Evolutionary conservation across 2,888 invertebrate species (phyloP), one percentile per base, ranked within the genome.

Genomic region (Mycalesis mineus): DNA sequence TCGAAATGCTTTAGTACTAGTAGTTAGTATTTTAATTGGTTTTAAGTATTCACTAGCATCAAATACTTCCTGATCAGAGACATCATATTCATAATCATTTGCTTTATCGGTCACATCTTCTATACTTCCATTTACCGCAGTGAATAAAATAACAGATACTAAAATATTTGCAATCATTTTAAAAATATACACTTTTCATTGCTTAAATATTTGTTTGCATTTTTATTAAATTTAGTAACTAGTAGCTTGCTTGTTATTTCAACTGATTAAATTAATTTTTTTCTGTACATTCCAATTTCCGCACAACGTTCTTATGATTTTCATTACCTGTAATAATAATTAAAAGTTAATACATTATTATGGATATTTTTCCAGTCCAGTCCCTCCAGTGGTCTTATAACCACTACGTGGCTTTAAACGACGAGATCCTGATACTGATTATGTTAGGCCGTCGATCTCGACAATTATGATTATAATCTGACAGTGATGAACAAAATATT

Each of bases 301-400:
- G 9, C 40, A 17, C 8, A 37, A 52, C 13, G 11, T 48, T 41
- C 62, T 47, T 14, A 36, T 7, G 1, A 15, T 49, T 58, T 65
- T 61, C 58, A 64, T 61, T 41, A 55, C 31, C 61, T 62, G 60
- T 33, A 61, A 56, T 15, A 61, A 56, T 15, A 53, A 53, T 53
- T 37, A 31, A 44, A 53, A 53, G 11, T 11, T 31, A 15, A 47
- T 33, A n/a, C n/a, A n/a, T n/a, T n/a, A n/a, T n/a, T n/a, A n/a
- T n/a, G n/a, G n/a, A n/a, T n/a, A n/a, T n/a, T n/a, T n/a, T n/a
- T n/a, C n/a, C n/a, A n/a, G n/a, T n/a, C n/a, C n/a, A n/a, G n/a
- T n/a, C n/a, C n/a, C n/a, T n/a, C n/a, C n/a, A n/a, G n/a, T n/a
- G n/a, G n/a, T n/a, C n/a, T n/a, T n/a, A n/a, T n/a, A n/a, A n/a